phyloP scores from a whole-genome alignment of 2,797 vertebrate genomes.

The Microchirus variegatus region DNA sequence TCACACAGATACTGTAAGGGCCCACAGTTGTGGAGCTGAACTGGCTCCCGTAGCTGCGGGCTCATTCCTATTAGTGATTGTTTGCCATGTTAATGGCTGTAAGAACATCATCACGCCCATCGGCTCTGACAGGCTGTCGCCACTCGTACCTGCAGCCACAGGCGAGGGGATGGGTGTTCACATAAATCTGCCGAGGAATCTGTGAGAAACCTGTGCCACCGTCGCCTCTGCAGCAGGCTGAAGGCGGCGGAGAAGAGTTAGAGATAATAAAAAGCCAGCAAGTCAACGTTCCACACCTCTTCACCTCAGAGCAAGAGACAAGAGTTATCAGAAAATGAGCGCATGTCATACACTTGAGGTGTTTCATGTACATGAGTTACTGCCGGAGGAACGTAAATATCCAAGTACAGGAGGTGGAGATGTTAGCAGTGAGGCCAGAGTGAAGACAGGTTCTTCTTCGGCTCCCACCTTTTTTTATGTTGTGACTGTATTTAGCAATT shows the following conservation, averaged over 20 bases:
- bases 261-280: conserved; percentile 7
- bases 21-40: conserved; percentile 44
- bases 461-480: not conserved
- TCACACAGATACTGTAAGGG: conserved; percentile 6
- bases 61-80: conserved; percentile 82
- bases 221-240: conserved; percentile 31
- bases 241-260: conserved; percentile 21
- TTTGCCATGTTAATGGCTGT: conserved; percentile 82
- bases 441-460: not conserved
- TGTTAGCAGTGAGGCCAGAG: conserved; percentile 13
- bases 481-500: too few species aligned
- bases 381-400: conserved; percentile 24
- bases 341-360: conserved; percentile 25
- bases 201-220: conserved; percentile 64
- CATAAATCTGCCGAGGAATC: conserved; percentile 79
- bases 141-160: conserved; percentile 82
- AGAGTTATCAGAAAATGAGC: conserved; percentile 29
- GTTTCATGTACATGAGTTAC: conserved; percentile 36
- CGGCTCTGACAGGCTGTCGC: conserved; percentile 77
- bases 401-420: not conserved
- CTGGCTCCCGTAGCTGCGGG: conserved; percentile 68
- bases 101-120: conserved; percentile 78
- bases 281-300: conserved; percentile 4
- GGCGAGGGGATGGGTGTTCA: conserved; percentile 65
- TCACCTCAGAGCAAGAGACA: conserved; percentile 24